Percentiles rank a stretch among this genome's conserved stretches.
Evolutionary conservation across 2,888 invertebrate genomes (phyloP).

Genomic region (Phorcus lineatus): DNA sequence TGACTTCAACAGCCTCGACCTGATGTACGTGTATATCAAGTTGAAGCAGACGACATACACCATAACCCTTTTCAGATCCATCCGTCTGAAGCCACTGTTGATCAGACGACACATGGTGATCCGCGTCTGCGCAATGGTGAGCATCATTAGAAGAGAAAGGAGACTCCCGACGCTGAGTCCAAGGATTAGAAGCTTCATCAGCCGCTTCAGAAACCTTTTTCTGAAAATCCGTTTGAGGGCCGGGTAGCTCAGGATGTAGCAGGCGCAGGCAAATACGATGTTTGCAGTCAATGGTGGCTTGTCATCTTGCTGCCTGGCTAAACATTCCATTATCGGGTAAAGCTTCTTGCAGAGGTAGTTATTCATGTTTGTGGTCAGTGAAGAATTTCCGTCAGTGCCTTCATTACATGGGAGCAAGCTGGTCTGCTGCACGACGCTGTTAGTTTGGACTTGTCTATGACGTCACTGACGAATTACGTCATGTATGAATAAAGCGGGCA

Average conservation of each 20-base stretch:
- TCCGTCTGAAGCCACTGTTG: neutral
- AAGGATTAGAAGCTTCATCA: neutral
- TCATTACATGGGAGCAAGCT: too few species aligned
- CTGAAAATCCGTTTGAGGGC: neutral
- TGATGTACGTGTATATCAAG: neutral
- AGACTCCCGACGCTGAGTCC: neutral
- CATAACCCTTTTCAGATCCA: neutral
- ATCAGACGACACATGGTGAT: neutral
- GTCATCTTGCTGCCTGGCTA: neutral
- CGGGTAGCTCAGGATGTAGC: neutral
- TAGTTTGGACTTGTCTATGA: neutral
- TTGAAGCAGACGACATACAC: constrained; percentile 5
- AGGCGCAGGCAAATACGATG: neutral
- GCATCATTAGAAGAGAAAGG: neutral
- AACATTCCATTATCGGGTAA: neutral
- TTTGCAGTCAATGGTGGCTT: neutral
- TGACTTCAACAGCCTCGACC: neutral
- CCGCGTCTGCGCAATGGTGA: neutral
- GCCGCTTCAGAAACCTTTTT: neutral
- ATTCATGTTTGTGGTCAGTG: neutral
- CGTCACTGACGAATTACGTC: neutral
- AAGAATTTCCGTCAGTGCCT: neutral
- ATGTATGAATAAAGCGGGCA: too few species aligned
- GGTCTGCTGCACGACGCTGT: neutral
- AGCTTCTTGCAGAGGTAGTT: neutral